A percentile compares a stretch with the other conserved stretches of the same genome.
Evolutionary conservation across 2,888 invertebrate genomes (phyloP).

Genomic region (Hermodice carunculata): DNA sequence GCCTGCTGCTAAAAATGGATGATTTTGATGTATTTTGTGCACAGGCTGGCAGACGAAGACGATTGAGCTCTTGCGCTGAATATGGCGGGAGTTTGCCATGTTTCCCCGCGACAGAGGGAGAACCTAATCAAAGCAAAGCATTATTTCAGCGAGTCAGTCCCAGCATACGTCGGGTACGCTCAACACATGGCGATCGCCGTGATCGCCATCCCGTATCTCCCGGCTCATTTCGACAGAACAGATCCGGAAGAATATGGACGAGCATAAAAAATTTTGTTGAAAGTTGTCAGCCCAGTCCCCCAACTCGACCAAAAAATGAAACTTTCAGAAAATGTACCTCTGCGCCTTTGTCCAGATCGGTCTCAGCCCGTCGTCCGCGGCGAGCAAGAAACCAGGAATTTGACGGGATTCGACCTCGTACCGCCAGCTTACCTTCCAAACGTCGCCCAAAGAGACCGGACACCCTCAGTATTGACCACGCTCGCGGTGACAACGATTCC

Average conservation of each 20-base stretch:
- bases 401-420: conserved; percentile 56
- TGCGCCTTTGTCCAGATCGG: conserved; percentile 25
- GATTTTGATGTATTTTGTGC: conserved; percentile 26
- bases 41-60: conserved; percentile 15
- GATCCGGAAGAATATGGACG: conserved; percentile 17
- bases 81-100: conserved; percentile 28
- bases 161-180: background rate
- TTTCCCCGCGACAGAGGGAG: too few species aligned
- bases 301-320: background rate
- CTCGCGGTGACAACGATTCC: background rate
- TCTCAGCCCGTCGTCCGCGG: background rate
- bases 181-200: background rate
- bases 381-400: conserved; percentile 3
- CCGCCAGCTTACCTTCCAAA: conserved; percentile 60
- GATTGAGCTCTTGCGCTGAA: conserved; percentile 11
- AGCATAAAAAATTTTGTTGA: conserved; percentile 21
- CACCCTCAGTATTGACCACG: conserved; percentile 25
- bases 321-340: conserved; percentile 5
- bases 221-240: background rate
- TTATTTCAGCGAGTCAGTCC: too few species aligned
- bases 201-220: background rate
- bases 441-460: conserved; percentile 48
- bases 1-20: too few species aligned
- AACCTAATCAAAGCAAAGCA: too few species aligned
- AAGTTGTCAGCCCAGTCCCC: conserved; percentile 12